A percentile compares a stretch with the other conserved stretches of the same genome.
phyloP scores from a whole-genome alignment of 2,888 invertebrate species.

The Caenorhabditis afra region DNA sequence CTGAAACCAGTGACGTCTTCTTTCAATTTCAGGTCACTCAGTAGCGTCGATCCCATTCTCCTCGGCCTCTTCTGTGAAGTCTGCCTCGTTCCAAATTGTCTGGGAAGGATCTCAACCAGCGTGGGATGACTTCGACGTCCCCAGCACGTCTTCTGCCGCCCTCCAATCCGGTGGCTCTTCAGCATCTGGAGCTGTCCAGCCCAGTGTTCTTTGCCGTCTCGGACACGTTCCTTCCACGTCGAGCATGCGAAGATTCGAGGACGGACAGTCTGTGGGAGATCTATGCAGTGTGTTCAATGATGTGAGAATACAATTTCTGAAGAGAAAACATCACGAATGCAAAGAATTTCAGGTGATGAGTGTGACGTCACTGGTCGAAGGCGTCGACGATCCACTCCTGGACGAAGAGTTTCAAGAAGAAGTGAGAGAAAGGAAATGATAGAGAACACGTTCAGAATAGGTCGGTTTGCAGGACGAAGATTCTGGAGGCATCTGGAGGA shows the following conservation, averaged over 20 bases:
- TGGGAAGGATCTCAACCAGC: constrained; percentile 68
- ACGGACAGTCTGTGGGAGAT: constrained; percentile 64
- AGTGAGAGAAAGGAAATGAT: background rate
- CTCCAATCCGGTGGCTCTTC: background rate
- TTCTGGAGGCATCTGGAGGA: constrained; percentile 39
- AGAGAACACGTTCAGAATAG: background rate
- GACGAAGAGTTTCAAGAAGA: constrained; percentile 48
- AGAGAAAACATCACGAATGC: background rate
- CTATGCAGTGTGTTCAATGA: constrained; percentile 72
- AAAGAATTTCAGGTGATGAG: constrained; percentile 58
- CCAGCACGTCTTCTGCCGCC: constrained; percentile 17
- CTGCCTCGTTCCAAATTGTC: constrained; percentile 68
- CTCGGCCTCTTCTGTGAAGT: constrained; percentile 57
- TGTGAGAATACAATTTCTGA: constrained; percentile 46
- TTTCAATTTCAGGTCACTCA: constrained; percentile 31
- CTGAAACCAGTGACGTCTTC: too few species aligned
- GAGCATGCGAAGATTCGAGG: constrained; percentile 35
- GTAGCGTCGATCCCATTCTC: constrained; percentile 48
- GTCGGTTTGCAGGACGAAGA: constrained; percentile 46
- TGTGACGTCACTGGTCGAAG: constrained; percentile 58
- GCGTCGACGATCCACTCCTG: constrained; percentile 35
- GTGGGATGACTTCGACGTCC: constrained; percentile 70
- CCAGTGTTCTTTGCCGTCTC: constrained; percentile 40
- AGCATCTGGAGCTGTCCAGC: constrained; percentile 1
- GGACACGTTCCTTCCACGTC: constrained; percentile 50